Evolutionary conservation across 2,797 vertebrate genomes (phyloP), one percentile per base, ranked within the genome.

Genomic region (Sebastes taczanowskii): DNA sequence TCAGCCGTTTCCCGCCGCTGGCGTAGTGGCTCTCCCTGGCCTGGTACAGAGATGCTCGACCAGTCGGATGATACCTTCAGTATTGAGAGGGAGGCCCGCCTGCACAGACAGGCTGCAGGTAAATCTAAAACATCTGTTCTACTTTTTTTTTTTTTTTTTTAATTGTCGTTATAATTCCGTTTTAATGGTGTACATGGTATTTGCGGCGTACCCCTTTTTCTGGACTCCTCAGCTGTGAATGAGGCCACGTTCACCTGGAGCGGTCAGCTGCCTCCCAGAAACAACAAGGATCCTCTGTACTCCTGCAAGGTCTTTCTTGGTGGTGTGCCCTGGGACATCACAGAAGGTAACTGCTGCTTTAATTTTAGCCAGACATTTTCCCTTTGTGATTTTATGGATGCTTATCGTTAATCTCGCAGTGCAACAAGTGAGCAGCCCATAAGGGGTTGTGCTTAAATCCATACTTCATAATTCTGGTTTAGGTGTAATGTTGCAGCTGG

Each of bases 291-390:
- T 79, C 98, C 98, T 0, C 93, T 99, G 69, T 99, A 98, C 79
- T 99, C 98, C 80, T 99, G 98, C 93, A 99, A 99, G 90, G 99
- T 99, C 62, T 99, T 99, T 91, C 95, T 99, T 11, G 99, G 99
- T 74, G 99, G 99, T 0, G 98, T 99, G 55, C 99, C 99, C 0
- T 99, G 99, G 99, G 99, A 99, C 89, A 99, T 99, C 69, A 99
- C 99, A 1, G 98, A 99, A 96, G 98, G 99, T 98, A 86, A 67
- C 6, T 6, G 25, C 35, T 52, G 55, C 71, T 60, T 25, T 10
- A 49, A 64, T 73, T 56, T 59, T 6, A 14, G 2, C 29, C 11
- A 8, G 42, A 59, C 1, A 0, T 27, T 9, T 23, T 9, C 8
- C 11, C 4, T 46, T 2, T 6, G 14, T 0, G 14, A 2, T 18